Evolutionary conservation across 2,888 invertebrate species (phyloP), one percentile per base, ranked within the genome.

Genomic region (Argyresthia albistria): DNA sequence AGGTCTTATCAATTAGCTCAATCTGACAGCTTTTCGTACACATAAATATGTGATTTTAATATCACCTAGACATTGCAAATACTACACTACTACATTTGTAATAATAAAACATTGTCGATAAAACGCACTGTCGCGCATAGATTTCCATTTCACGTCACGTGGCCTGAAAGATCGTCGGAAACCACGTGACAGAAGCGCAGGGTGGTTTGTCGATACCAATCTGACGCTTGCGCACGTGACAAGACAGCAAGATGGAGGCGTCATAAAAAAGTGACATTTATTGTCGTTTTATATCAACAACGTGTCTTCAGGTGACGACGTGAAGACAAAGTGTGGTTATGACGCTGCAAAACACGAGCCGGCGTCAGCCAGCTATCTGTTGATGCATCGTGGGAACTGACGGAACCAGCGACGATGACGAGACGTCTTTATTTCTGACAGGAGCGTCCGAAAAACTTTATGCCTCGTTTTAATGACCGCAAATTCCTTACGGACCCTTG

Each of bases 261-360:
- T 80, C 81, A 84, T 84, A 86, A 87, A 86, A 83, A 84, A 82
- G 82, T 84, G 86, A 84, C 86, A 76, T 83, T 87, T 84, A 87
- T 83, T 84, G 80, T 81, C 76, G 70, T 79, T 83, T 87, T 83
- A 86, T 84, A 82, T 80, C 82, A 84, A 79, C 80, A 72, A 76
- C 78, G 80, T 80, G 82, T 72, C 67, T 59, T 61, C 78, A 76
- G 75, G 75, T 80, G 82, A 79, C 73, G 69, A 61, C 70, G 71
- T 66, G 69, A 65, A 73, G 65, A 74, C 76, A 71, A 69, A 71
- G 70, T 73, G 67, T 63, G 67, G 68, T 79, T 77, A 75, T 79
- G 77, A 80, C 70, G 67, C 71, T 76, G 84, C 84, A 81, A 83
- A 84, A 83, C 69, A 67, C 62, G 67, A 69, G 64, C 61, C 61